Evolutionary conservation across 2,888 invertebrate genomes (phyloP).

Genomic region (Nineta flava): DNA sequence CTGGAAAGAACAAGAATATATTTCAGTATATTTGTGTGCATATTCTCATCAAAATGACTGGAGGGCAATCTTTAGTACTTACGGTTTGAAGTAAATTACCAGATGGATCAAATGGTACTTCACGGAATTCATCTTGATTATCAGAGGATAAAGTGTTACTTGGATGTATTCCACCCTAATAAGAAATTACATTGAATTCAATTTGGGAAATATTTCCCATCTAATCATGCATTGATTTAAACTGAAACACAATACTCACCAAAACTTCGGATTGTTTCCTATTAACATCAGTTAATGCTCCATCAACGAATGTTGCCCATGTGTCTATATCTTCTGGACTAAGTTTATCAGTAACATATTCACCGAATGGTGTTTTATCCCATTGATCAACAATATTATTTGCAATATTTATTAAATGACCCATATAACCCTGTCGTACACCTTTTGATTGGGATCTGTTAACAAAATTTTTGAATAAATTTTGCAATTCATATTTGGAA

Average conservation of each 20-base stretch:
- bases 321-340: constrained; percentile 29
- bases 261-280: constrained; percentile 22
- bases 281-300: constrained; percentile 22
- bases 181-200: constrained; percentile 4
- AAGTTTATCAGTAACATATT: constrained; percentile 34
- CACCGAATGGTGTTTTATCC: constrained; percentile 36
- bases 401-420: constrained; percentile 45
- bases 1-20: constrained; percentile 22
- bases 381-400: constrained; percentile 36
- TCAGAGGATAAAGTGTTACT: constrained; percentile 31
- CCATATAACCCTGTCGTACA: constrained; percentile 46
- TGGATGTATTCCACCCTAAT: constrained; percentile 27
- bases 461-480: constrained; percentile 8
- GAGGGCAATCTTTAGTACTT: too few relatives aligned
- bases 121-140: constrained; percentile 33
- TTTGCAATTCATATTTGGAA: too few relatives aligned
- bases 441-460: constrained; percentile 33
- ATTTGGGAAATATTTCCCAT: neutral
- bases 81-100: constrained; percentile 34
- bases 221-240: neutral
- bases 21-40: neutral
- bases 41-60: too few relatives aligned
- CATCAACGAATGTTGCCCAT: constrained; percentile 23
- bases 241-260: constrained; percentile 21
- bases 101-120: constrained; percentile 33